These are phyloP conservation scores for Charaxes varanes DNA, from an alignment of 1,140 invertebrate species.

Conservation along the genomic window DNA sequence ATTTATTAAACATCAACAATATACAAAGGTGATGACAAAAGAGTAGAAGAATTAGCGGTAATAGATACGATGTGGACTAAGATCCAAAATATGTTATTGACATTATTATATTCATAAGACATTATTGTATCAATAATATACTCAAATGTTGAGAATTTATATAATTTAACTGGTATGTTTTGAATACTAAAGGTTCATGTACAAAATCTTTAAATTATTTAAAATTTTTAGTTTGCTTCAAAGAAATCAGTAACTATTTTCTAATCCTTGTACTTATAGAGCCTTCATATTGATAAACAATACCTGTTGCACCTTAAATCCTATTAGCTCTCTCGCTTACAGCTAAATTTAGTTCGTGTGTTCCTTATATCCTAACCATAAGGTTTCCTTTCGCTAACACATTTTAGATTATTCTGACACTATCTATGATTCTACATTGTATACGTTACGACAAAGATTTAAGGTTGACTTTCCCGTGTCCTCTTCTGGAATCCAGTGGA, in stretches of 20 bases:
- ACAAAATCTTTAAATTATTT: no score
- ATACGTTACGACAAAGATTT: neutral
- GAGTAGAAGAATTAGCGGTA: no score
- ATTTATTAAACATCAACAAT: no score
- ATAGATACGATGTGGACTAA: no score
- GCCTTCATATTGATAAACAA: constrained; percentile 5
- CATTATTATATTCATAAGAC: no score
- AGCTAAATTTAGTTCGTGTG: neutral
- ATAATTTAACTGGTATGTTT: no score
- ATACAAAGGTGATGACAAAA: no score
- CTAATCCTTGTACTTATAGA: neutral
- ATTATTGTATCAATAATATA: no score
- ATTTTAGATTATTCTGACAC: neutral
- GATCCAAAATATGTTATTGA: no score
- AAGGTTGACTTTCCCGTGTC: constrained; percentile 5
- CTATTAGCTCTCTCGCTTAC: constrained; percentile 3
- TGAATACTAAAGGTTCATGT: no score
- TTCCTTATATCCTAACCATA: constrained; percentile 1
- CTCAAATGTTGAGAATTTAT: no score
- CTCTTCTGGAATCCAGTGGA: neutral
- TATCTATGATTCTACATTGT: neutral
- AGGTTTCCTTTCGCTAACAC: neutral
- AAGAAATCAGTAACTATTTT: neutral
- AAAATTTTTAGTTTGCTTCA: neutral
- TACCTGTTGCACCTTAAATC: constrained; percentile 5